Evolutionary conservation across 2,113 vertebrate genomes (phyloP).

Genomic region (Neolamprologus falcicula): DNA sequence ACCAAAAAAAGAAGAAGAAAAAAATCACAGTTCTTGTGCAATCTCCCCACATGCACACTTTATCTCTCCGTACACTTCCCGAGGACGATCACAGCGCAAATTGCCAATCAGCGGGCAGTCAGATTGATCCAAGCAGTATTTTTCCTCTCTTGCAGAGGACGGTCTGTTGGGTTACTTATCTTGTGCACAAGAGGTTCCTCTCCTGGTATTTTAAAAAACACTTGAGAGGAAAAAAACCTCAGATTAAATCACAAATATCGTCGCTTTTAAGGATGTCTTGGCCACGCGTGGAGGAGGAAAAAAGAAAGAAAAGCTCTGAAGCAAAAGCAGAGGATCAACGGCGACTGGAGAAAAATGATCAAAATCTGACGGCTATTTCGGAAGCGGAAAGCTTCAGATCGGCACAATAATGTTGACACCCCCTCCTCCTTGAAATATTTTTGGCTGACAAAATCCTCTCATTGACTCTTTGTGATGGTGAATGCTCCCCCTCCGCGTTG

Average conservation of each 20-base stretch:
- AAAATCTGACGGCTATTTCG: conserved; percentile 44
- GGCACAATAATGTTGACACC: conserved; percentile 40
- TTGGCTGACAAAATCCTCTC: conserved; percentile 58
- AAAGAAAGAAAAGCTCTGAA: neutral
- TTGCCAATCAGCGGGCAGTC: conserved; percentile 35
- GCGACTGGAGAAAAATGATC: conserved; percentile 40
- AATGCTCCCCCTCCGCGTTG: conserved; percentile 63
- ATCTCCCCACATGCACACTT: neutral
- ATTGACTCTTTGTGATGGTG: conserved; percentile 72
- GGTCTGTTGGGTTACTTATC: conserved; percentile 29
- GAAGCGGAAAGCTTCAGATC: conserved; percentile 49
- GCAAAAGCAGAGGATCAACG: conserved; percentile 1
- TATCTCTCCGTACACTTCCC: neutral
- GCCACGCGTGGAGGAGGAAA: neutral
- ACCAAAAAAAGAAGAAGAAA: neutral
- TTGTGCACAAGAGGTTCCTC: conserved; percentile 18
- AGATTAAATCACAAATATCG: neutral
- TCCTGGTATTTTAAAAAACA: neutral
- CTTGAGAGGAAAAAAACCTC: neutral
- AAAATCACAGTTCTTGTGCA: neutral
- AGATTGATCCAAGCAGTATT: conserved; percentile 61
- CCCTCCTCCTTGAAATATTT: conserved; percentile 43
- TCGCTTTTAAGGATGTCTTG: neutral
- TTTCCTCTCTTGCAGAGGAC: conserved; percentile 38
- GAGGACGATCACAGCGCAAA: neutral